Conservation (phyloP, 1,140 invertebrate genomes). For the Leptestheria dahalacensis region DNA sequence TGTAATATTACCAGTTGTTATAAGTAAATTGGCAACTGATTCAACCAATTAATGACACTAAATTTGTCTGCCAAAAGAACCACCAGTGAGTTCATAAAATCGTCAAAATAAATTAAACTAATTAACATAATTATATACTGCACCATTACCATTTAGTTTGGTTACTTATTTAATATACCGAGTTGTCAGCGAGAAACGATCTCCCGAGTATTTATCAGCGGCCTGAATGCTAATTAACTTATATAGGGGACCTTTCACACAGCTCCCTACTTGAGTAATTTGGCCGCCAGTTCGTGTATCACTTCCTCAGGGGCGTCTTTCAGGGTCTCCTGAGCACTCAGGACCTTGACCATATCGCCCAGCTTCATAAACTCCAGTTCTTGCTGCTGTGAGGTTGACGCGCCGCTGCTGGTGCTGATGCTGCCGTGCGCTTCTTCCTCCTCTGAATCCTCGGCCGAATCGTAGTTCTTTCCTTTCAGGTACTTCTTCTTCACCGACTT, state of each 20-base stretch:
- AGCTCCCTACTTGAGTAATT: constrained; percentile 26
- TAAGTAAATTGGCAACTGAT: too few relatives aligned
- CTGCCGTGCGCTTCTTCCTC: constrained; percentile 22
- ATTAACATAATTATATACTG: too few relatives aligned
- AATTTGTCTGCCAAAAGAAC: too few relatives aligned
- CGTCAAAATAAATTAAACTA: too few relatives aligned
- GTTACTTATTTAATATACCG: too few relatives aligned
- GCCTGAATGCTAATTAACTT: neutral
- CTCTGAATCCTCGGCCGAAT: constrained; percentile 29
- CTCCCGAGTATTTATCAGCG: too few relatives aligned
- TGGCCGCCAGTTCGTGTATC: constrained; percentile 28
- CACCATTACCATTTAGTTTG: too few relatives aligned
- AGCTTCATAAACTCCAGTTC: constrained; percentile 45
- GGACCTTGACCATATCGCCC: constrained; percentile 48
- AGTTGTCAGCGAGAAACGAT: too few relatives aligned
- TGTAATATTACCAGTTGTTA: too few relatives aligned
- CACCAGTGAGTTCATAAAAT: too few relatives aligned
- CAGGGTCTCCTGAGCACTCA: constrained; percentile 39
- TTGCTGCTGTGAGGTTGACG: constrained; percentile 26
- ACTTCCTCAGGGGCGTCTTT: constrained; percentile 34
- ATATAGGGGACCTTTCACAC: constrained; percentile 7
- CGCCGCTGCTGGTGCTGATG: constrained; percentile 17
- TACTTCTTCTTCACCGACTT: constrained; percentile 69
- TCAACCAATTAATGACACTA: too few relatives aligned
- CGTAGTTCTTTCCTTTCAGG: constrained; percentile 39